Percentiles rank a stretch among this genome's conserved stretches.
Evolutionary conservation across 2,888 invertebrate genomes (phyloP).

Genomic region (Cryptocephalus primarius): DNA sequence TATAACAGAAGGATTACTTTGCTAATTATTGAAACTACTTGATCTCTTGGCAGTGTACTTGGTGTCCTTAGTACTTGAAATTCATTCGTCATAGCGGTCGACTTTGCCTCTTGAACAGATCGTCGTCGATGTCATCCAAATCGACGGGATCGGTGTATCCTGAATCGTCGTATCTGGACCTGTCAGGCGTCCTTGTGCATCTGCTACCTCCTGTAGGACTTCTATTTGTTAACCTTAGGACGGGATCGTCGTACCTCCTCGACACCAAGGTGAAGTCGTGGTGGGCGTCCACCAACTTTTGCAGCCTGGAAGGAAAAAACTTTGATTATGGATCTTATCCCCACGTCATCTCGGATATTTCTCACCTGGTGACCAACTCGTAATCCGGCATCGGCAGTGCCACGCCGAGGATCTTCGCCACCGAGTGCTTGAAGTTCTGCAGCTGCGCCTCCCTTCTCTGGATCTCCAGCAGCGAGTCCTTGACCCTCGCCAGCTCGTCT

Average conservation of each 20-base stretch:
- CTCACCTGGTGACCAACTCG: conserved; percentile 39
- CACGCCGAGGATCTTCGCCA: conserved; percentile 46
- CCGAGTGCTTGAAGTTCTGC: conserved; percentile 56
- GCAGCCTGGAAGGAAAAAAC: conserved; percentile 48
- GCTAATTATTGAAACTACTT: too few species aligned
- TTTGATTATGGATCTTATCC: too few species aligned
- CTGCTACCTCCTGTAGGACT: conserved; percentile 45
- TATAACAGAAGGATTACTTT: too few species aligned
- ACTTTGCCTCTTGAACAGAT: conserved; percentile 52
- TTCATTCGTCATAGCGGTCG: conserved; percentile 20
- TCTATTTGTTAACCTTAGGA: conserved; percentile 40
- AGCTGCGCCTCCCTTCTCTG: conserved; percentile 68
- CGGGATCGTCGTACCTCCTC: conserved; percentile 56
- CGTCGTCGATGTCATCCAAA: conserved; percentile 58
- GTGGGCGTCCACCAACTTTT: conserved; percentile 76
- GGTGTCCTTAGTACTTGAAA: too few species aligned
- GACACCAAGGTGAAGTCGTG: conserved; percentile 79
- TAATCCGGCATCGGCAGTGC: conserved; percentile 45
- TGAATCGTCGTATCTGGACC: conserved; percentile 60
- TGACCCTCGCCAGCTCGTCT: conserved; percentile 64
- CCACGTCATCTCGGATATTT: too few species aligned
- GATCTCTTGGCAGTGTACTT: too few species aligned
- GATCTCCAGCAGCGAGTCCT: conserved; percentile 62
- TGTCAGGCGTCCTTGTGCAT: conserved; percentile 36
- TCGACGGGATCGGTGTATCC: conserved; percentile 59